Base-by-base conservation (phyloP, 2,797 vertebrate species). In the Takifugu ocellatus region DNA sequence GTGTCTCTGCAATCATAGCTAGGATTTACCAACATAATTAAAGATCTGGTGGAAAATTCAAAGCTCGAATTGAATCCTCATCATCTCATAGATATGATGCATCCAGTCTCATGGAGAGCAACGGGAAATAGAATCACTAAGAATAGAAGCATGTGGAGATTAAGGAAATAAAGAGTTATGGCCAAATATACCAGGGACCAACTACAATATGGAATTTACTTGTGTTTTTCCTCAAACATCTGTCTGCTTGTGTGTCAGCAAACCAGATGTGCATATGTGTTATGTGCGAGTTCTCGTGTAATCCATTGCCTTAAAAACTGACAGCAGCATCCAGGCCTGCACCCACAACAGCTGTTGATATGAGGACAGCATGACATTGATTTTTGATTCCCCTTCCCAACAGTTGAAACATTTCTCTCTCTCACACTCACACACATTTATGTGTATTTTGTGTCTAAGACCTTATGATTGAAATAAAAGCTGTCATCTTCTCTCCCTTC, bases 391-490 rank as follows among this genome's bases (percentile, higher is more conserved):
- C 76, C 64, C 65, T 66, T 75, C 72, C 78, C 70, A 81, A 79
- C 54, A 48, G 55, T 46, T 46, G 17, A 46, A 7, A 17, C 17
- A 21, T 46, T 6, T 17, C 16, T 46, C 6, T 17, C 16, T 46
- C 16, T 46, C 62, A 31, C 54, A 43, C 25, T 24, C 29, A 44
- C 61, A 54, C 62, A 33, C 59, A 59, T 33, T 44, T 62, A 50
- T 43, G 3, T 56, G 33, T 70, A 75, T 71, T 74, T 81, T 56
- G 33, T 70, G 74, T 71, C 73, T 81, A 84, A 84, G 80, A 84
- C 85, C 83, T 70, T 63, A 72, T 86, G 88, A 88, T 85, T 87
- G 87, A 90, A 87, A 85, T 85, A 81, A 88, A 87, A 75, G 81
- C 80, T 86, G 87, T 86, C 84, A 84, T 63, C 77, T 10, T 6